Conservation (phyloP, 2,888 invertebrate genomes). For the Watsonalla cultraria region DNA sequence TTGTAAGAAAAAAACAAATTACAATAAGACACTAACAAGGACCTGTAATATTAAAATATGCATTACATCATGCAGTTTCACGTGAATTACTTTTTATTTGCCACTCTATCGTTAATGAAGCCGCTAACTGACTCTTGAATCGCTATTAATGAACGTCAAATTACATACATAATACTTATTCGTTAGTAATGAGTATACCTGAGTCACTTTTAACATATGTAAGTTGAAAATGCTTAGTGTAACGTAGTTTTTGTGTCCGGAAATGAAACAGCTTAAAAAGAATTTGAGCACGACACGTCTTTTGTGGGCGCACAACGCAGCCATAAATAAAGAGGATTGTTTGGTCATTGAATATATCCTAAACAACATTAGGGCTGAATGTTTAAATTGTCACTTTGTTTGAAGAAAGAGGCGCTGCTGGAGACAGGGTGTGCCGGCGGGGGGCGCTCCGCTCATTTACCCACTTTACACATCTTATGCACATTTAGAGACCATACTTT, state of each 20-base stretch:
- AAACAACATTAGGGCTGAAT: conserved; percentile 74
- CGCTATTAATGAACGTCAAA: no score
- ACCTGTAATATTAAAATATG: no score
- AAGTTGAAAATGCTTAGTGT: conserved; percentile 4
- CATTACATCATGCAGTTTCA: no score
- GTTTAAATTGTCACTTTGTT: conserved; percentile 72
- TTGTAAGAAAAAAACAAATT: no score
- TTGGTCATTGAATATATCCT: conserved; percentile 60
- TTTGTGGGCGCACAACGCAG: conserved; percentile 61
- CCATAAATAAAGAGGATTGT: conserved; percentile 71
- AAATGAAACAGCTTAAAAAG: conserved; percentile 67
- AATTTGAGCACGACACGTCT: conserved; percentile 43
- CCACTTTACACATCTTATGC: conserved; percentile 33
- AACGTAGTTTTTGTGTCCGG: conserved; percentile 40
- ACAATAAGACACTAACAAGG: no score
- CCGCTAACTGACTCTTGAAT: no score
- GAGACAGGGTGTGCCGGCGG: conserved; percentile 37
- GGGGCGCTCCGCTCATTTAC: conserved; percentile 37
- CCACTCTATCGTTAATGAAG: no score
- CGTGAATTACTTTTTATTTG: no score
- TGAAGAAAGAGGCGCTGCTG: conserved; percentile 43
- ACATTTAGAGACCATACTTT: conserved; percentile 11
- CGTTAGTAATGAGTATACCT: no score
- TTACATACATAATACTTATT: no score
- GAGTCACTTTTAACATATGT: not conserved